Percentiles rank a stretch among this genome's conserved stretches.
Evolutionary conservation across 2,888 invertebrate genomes (phyloP).

Genomic region (Exocentrus adspersus): DNA sequence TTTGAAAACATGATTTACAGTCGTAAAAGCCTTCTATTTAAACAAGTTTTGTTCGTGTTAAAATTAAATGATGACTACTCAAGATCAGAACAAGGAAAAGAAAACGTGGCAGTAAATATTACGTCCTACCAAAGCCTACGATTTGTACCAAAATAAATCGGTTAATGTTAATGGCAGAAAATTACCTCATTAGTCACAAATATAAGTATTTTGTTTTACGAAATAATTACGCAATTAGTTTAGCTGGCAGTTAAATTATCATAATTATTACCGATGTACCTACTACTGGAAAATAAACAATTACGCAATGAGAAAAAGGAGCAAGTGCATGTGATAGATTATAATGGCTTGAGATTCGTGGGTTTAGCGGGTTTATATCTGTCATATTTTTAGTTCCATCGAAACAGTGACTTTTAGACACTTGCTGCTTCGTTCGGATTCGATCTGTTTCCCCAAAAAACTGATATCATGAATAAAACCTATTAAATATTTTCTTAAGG

Average conservation of each 20-base stretch:
- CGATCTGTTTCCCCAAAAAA: too few species aligned
- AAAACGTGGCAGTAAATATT: not conserved
- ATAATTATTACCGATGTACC: too few species aligned
- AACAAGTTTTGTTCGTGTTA: not conserved
- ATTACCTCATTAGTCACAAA: slow-evolving; percentile 9
- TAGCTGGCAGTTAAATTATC: not conserved
- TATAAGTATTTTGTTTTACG: not conserved
- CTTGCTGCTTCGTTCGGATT: too few species aligned
- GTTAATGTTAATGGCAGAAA: slow-evolving; percentile 16
- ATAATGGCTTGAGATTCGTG: too few species aligned
- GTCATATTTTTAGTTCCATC: too few species aligned
- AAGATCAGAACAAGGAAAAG: not conserved
- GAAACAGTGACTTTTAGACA: too few species aligned
- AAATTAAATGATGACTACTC: not conserved
- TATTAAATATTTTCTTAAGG: too few species aligned
- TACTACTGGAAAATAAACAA: not conserved
- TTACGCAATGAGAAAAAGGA: not conserved
- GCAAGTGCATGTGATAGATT: too few species aligned
- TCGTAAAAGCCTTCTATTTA: not conserved
- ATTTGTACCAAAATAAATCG: slow-evolving; percentile 6
- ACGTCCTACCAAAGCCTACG: slow-evolving; percentile 9
- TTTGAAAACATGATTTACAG: too few species aligned
- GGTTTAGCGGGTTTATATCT: too few species aligned
- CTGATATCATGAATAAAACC: too few species aligned
- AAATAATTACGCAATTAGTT: not conserved